These are phyloP conservation scores for Cisticola juncidis DNA, from an alignment of 2,113 vertebrate genomes.

Conservation along the genomic window DNA sequence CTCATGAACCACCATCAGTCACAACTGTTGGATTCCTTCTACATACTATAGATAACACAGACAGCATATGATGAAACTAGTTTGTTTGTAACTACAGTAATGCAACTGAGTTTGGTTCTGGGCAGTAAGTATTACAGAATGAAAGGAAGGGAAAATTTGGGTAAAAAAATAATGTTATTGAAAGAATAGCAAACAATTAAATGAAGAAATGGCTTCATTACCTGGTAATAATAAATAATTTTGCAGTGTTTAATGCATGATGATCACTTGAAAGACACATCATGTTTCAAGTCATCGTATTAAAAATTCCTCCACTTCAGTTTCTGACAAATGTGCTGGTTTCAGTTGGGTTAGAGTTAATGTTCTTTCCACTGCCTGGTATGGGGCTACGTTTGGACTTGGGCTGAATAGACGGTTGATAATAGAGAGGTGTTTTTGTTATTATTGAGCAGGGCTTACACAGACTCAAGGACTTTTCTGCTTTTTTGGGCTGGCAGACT, in stretches of 20 bases:
- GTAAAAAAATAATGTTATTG: not conserved
- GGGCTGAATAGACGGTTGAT: not conserved
- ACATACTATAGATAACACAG: not conserved
- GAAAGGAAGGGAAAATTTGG: not conserved
- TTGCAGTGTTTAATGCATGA: accelerated
- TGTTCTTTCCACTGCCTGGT: not conserved
- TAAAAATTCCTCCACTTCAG: not conserved
- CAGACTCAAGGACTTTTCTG: not conserved
- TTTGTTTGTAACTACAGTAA: not conserved
- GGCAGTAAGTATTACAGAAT: not conserved
- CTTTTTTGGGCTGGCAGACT: accelerated
- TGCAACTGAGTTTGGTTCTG: not conserved
- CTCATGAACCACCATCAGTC: not conserved
- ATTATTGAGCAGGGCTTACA: not conserved
- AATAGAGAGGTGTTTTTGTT: not conserved
- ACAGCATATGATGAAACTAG: not conserved
- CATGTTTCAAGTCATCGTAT: not conserved
- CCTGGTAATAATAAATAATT: not conserved
- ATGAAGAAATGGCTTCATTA: not conserved
- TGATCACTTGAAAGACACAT: not conserved
- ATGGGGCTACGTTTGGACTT: not conserved
- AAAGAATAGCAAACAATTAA: not conserved
- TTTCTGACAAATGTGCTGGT: not conserved
- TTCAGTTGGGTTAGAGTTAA: not conserved
- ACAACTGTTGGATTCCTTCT: not conserved